Conservation (phyloP, 2,113 vertebrate species). For the Axis porcinus region DNA sequence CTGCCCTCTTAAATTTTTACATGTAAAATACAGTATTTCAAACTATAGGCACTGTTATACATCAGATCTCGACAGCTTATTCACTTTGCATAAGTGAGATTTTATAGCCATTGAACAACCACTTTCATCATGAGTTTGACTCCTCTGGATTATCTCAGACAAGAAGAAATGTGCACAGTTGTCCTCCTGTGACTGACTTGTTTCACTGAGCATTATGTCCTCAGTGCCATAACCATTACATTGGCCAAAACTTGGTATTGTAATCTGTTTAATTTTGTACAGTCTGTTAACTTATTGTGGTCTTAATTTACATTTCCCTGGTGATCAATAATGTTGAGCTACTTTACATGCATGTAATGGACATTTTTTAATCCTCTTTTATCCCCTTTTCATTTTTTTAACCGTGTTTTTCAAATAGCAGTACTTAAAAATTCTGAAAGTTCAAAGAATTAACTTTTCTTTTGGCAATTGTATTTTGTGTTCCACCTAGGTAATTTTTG, state of each 20-base stretch:
- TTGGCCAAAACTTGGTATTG: neutral
- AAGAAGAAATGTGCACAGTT: neutral
- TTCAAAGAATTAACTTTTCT: neutral
- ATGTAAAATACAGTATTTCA: neutral
- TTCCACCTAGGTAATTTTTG: neutral
- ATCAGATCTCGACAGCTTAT: neutral
- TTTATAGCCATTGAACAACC: neutral
- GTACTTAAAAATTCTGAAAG: neutral
- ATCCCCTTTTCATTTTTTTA: neutral
- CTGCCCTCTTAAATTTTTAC: neutral
- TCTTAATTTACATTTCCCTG: neutral
- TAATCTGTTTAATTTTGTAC: neutral
- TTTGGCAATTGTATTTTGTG: neutral
- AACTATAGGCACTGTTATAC: neutral
- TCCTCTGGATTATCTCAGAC: neutral
- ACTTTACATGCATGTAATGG: neutral
- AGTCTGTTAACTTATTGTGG: neutral
- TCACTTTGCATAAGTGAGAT: neutral
- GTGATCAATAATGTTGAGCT: neutral
- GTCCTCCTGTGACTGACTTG: neutral
- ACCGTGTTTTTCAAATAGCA: neutral
- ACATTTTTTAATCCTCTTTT: neutral
- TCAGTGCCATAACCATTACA: neutral
- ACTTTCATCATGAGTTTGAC: neutral
- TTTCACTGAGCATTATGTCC: neutral